Base-by-base conservation (phyloP, 1,140 invertebrate genomes). In the Agrilus planipennis region DNA sequence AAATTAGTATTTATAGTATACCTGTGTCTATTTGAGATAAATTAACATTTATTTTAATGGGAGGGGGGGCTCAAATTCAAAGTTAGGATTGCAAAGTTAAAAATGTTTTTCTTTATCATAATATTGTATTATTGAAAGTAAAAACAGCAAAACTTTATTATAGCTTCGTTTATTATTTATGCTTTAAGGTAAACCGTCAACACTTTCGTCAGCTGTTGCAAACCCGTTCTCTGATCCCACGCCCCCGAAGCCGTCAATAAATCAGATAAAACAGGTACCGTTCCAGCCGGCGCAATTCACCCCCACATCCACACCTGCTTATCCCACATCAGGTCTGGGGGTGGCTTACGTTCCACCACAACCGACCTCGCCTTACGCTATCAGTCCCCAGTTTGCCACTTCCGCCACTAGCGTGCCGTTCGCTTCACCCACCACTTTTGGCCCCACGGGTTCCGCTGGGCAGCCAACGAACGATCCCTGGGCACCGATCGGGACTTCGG, bases 221-320 rank as follows among this genome's bases (percentile, higher is more conserved):
- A 70, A 71, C 54, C 68, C 69, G 41, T 70, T 71, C 55, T 64
- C 67, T 22, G 54, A 60, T 39, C 39, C 44, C 23, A 34, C 46
- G 42, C 47, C 34, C 19, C 57, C 61, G 9, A 54, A 60, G 42
- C 69, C 69, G 50, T 65, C 67, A 49, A 70, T 71, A 41, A 71
- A 71, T 57, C 67, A 71, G 52, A 61, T 71, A 47, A 71, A 70
- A 55, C 67, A 69, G 43, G 60, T 65, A 39, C 56, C 63, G 32
- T 70, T 69, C 38, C 55, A 18, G 7, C 17, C 20, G 20, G 18
- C 55, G 7, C 52, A 50, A 11, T 55, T 55, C 22, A 45, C 44
- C 14, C 30, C 32, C 1, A 22, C 41, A 6, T 36, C 38, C 2
- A 18, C 43, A 0, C 37, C 38, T 1, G 3, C 44, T 3, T 41